Percentiles rank a stretch among this genome's conserved stretches.
Conservation (phyloP, 1,140 invertebrate genomes). For the Tetragonula clypearis region DNA sequence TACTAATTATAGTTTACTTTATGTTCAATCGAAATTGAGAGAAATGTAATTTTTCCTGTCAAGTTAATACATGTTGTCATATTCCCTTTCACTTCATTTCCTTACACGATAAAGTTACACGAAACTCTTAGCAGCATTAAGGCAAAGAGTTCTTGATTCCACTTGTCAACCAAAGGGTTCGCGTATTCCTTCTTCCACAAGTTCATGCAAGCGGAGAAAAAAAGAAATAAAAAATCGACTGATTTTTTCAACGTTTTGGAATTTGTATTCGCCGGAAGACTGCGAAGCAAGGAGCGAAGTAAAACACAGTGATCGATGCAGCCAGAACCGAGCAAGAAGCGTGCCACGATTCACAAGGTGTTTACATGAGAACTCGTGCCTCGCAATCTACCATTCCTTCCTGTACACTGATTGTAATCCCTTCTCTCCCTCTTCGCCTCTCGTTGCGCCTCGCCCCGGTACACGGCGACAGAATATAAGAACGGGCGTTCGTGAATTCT, state of each 20-base stretch:
- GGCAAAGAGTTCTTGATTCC: too few relatives aligned
- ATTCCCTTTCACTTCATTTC: too few relatives aligned
- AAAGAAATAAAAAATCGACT: neutral
- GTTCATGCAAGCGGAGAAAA: too few relatives aligned
- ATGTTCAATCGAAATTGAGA: too few relatives aligned
- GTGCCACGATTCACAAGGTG: conserved; percentile 3
- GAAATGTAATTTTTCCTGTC: too few relatives aligned
- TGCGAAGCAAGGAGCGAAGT: neutral
- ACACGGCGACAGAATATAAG: neutral
- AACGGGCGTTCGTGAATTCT: conserved; percentile 33
- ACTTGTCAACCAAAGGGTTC: too few relatives aligned
- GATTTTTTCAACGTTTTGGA: neutral
- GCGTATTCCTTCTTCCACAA: too few relatives aligned
- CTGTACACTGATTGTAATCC: neutral
- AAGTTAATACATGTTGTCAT: too few relatives aligned
- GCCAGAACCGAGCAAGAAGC: neutral
- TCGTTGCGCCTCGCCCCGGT: too few relatives aligned
- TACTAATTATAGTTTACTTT: too few relatives aligned
- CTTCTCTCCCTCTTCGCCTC: neutral
- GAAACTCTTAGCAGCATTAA: too few relatives aligned
- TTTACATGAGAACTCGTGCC: conserved; percentile 33
- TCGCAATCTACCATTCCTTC: conserved; percentile 25
- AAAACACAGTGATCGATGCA: conserved; percentile 10
- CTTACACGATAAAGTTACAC: too few relatives aligned
- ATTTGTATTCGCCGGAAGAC: neutral